Base-by-base conservation (phyloP, 1,140 invertebrate species). In the Apis mellifera region DNA sequence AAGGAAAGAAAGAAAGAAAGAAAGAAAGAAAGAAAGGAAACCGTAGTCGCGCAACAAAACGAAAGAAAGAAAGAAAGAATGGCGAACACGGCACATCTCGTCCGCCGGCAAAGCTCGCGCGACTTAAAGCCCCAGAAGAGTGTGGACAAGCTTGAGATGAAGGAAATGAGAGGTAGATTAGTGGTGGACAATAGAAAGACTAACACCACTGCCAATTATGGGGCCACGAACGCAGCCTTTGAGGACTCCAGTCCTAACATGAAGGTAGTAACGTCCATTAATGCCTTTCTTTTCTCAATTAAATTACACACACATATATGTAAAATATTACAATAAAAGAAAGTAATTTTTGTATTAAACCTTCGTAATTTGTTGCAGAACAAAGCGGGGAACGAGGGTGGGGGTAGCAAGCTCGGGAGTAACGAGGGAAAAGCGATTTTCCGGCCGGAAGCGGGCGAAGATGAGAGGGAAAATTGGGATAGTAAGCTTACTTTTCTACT, bases 401-500 rank as follows among this genome's bases (percentile, higher is more conserved):
- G 83, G 82, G 94, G 94, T 74, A 95, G 95, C 85, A 95, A 95
- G 91, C 94, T 92, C 89, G 95, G 94, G 88, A 95, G 84, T 87
- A 94, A 90, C 21, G 95, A 96, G 89, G 95, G 95, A 42, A 96
- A 95, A 89, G 95, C 94, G 57, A 96, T 95, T 75, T 95, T 97
- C 80, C 96, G 96, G 86, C 96, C 96, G 8, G 97, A 97, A 93
- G 96, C 96, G 42, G 97, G 95, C 2, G 97, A 96, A 86, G 97
- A 97, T 62, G 97, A 98, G 84, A 94, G 98, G 57, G 98, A 98
- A 94, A 97, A 97, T 73, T 99, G 98, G 98, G 98, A 98, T 91
- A 98, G 97, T 92, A 98, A 98, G 92, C 93, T 98, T 54, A 98
- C 98, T 54, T 99, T 99, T 91, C 94, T 99, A 9, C 92, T 99